A percentile compares a stretch with the other conserved stretches of the same genome.
phyloP scores from a whole-genome alignment of 2,797 vertebrate species.

The Sebastes alutus region DNA sequence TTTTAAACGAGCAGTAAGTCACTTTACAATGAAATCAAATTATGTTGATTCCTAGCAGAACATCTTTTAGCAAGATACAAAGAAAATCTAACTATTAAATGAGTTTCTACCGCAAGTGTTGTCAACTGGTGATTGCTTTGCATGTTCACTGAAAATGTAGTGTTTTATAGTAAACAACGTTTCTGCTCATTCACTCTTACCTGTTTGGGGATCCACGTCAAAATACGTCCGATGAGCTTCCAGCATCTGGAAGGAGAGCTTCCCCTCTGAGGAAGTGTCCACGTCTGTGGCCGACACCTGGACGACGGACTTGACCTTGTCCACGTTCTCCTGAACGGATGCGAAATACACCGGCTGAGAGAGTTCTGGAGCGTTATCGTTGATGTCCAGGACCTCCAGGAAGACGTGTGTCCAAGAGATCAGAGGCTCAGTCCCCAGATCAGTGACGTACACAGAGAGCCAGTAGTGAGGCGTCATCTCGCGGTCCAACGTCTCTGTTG shows the following conservation, averaged over 20 bases:
- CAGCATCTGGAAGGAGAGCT: constrained; percentile 87
- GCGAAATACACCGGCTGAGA: constrained; percentile 91
- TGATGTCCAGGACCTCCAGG: constrained; percentile 91
- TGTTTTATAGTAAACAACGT: not conserved
- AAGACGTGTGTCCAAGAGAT: constrained; percentile 91
- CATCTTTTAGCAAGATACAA: too few species aligned
- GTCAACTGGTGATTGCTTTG: not conserved
- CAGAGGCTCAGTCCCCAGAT: constrained; percentile 88
- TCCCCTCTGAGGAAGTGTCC: constrained; percentile 88
- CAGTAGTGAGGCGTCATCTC: constrained; percentile 89
- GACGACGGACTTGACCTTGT: constrained; percentile 83
- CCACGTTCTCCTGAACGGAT: constrained; percentile 87
- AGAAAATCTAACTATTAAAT: too few species aligned
- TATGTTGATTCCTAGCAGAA: too few species aligned
- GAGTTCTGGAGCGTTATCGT: constrained; percentile 93
- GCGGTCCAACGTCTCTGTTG: constrained; percentile 85
- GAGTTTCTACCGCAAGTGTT: not conserved
- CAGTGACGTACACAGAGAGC: constrained; percentile 91
- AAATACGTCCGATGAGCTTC: constrained; percentile 89
- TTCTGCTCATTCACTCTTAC: constrained; percentile 70
- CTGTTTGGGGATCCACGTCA: constrained; percentile 86
- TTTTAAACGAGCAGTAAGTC: too few species aligned
- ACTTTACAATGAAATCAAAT: not conserved
- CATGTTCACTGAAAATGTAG: not conserved
- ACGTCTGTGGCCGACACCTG: constrained; percentile 87